Percentiles rank a stretch among this genome's conserved stretches.
phyloP scores from a whole-genome alignment of 2,113 vertebrate species.

The Thermophis baileyi region DNA sequence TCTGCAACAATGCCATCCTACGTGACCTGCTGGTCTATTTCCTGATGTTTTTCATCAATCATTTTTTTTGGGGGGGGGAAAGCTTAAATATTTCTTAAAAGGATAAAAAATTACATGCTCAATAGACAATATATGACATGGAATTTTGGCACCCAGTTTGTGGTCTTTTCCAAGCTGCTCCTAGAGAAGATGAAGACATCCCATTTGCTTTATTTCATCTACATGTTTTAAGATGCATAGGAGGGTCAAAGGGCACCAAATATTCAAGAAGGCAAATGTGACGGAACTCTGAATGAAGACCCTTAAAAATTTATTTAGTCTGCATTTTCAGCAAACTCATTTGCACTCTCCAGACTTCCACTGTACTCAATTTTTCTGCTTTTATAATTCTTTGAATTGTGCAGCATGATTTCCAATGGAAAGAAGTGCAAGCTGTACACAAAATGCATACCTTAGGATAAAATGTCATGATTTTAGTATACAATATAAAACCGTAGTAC shows the following conservation, averaged over 20 bases:
- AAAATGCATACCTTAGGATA: not conserved
- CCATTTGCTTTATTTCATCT: not conserved
- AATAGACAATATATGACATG: not conserved
- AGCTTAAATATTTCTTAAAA: not conserved
- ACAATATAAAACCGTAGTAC: not conserved
- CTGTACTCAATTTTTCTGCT: not conserved
- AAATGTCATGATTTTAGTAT: not conserved
- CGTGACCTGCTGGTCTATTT: not conserved
- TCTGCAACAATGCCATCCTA: not conserved
- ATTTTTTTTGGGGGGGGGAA: not conserved
- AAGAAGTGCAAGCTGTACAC: not conserved
- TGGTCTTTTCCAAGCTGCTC: no score
- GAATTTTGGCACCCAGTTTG: not conserved
- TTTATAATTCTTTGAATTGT: not conserved
- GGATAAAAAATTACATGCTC: not conserved
- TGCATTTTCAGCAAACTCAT: not conserved
- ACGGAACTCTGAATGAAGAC: not conserved
- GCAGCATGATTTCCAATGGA: no score
- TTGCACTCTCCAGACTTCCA: not conserved
- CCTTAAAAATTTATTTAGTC: no score
- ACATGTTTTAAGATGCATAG: not conserved
- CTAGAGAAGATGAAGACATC: not conserved
- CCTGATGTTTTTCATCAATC: not conserved
- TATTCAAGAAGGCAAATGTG: not conserved
- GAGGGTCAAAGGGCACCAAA: no score